These are phyloP conservation scores for Hucho hucho DNA, from an alignment of 2,113 vertebrate species.

Conservation along the genomic window DNA sequence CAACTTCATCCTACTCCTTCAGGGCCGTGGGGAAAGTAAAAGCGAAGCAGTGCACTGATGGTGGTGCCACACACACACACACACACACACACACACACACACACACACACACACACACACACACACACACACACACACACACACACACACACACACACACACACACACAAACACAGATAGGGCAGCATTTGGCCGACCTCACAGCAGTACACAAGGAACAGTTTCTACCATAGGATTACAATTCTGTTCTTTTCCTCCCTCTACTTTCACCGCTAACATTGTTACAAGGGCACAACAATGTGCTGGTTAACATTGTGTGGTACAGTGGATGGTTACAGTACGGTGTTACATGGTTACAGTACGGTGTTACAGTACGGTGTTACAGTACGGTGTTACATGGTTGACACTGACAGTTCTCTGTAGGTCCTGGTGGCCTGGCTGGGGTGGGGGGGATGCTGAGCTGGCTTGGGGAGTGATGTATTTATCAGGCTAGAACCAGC, in stretches of 20 bases:
- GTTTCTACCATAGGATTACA: neutral
- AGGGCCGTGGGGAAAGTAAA: no score
- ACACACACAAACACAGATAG: neutral
- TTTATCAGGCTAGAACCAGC: neutral
- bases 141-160: no score
- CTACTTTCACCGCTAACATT: neutral
- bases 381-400: neutral
- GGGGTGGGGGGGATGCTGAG: no score
- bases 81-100: neutral
- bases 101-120: no score
- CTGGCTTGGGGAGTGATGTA: no score
- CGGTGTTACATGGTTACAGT: neutral
- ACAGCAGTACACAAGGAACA: neutral
- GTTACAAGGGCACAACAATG: neutral
- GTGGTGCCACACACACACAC: slow-evolving; percentile 1
- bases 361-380: neutral
- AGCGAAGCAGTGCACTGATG: neutral
- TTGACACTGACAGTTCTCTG: neutral
- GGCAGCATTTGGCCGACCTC: neutral
- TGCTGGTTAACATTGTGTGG: neutral
- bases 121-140: no score
- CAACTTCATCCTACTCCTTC: no score
- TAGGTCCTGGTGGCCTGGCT: no score
- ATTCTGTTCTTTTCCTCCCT: no score
- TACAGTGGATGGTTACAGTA: neutral